Percentiles rank a stretch among this genome's conserved stretches.
Evolutionary conservation across 2,888 invertebrate genomes (phyloP).

Genomic region (Hermaeophaga mercurialis): DNA sequence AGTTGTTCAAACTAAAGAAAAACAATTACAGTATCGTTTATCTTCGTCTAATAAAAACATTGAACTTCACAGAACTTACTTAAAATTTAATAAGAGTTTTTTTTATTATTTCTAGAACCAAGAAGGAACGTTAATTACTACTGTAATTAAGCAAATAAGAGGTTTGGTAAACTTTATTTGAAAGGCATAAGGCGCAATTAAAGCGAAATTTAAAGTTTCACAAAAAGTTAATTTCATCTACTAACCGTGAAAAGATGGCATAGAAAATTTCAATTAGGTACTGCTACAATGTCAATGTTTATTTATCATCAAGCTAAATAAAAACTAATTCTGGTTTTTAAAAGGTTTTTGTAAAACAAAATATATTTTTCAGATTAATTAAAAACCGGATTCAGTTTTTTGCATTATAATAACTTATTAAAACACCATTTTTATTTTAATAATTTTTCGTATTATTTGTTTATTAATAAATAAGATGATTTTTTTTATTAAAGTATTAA

Average conservation of each 20-base stretch:
- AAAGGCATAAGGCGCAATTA: slow-evolving; percentile 2
- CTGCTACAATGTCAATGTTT: no score
- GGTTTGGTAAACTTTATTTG: slow-evolving; percentile 10
- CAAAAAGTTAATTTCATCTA: slow-evolving; percentile 10
- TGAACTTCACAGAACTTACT: slow-evolving; percentile 9
- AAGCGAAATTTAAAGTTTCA: slow-evolving; percentile 10
- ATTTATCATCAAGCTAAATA: not conserved
- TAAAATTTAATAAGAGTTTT: slow-evolving; percentile 9
- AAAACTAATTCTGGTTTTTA: no score
- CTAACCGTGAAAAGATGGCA: slow-evolving; percentile 4
- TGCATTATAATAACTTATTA: no score
- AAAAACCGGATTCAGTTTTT: no score
- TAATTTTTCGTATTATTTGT: no score
- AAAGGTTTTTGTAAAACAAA: no score
- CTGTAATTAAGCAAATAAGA: slow-evolving; percentile 13
- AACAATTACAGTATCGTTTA: slow-evolving; percentile 12
- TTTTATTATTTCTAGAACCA: not conserved
- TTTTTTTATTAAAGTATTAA: no score
- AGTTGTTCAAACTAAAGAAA: slow-evolving; percentile 11
- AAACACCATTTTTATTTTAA: no score
- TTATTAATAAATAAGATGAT: no score
- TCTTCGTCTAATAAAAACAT: slow-evolving; percentile 10
- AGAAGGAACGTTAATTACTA: slow-evolving; percentile 12
- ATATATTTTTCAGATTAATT: no score
- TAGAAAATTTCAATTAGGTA: slow-evolving; percentile 7